Conservation (phyloP, 2,888 invertebrate genomes). For the Phyllotreta striolata region DNA sequence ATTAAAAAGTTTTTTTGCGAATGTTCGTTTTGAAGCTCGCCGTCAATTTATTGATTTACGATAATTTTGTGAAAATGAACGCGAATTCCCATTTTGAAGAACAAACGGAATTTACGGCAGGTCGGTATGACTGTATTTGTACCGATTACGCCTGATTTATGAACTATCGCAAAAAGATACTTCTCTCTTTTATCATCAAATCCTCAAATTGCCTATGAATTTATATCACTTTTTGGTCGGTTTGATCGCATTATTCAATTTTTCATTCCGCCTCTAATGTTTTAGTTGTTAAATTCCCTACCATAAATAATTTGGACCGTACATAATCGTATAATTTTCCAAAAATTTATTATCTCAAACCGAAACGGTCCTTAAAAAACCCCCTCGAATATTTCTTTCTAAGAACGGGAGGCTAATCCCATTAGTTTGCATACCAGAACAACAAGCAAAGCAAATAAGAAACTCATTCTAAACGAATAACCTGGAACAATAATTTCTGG, state of each 20-base stretch:
- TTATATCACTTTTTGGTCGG: conserved; percentile 42
- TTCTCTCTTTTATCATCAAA: conserved; percentile 52
- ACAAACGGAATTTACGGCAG: conserved; percentile 59
- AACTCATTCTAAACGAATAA: conserved; percentile 39
- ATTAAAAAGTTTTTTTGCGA: conserved; percentile 55
- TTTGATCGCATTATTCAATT: conserved; percentile 1
- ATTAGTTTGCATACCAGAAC: conserved; percentile 26
- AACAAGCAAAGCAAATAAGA: conserved; percentile 35
- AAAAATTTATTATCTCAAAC: background rate
- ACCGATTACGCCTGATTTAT: conserved; percentile 56
- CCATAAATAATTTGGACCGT: no score
- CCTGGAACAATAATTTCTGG: conserved; percentile 51
- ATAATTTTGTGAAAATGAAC: conserved; percentile 61
- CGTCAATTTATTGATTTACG: conserved; percentile 59
- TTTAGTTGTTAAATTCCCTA: no score
- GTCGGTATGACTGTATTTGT: conserved; percentile 54
- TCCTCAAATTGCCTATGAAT: conserved; percentile 47
- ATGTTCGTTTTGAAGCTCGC: conserved; percentile 59
- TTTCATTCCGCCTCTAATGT: no score
- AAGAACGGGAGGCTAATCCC: conserved; percentile 27
- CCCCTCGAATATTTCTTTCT: conserved; percentile 5
- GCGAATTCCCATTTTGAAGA: conserved; percentile 60
- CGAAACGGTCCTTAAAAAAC: background rate
- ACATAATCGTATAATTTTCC: no score
- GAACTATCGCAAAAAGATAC: conserved; percentile 49